Base-by-base conservation (phyloP, 2,113 vertebrate genomes). In the Macrotis lagotis region DNA sequence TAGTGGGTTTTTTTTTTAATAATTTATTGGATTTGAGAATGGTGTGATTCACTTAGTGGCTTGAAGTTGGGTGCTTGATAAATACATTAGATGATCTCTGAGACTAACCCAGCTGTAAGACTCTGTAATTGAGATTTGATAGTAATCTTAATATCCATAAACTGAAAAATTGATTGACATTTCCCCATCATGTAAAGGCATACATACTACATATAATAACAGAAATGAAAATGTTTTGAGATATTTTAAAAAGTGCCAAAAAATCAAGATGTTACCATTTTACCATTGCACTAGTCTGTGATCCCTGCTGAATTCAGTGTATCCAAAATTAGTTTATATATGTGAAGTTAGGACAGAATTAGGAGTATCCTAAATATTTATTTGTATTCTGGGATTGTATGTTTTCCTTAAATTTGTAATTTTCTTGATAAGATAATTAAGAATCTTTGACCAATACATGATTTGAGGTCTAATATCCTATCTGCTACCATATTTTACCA, bases 381-480 rank as follows among this genome's bases (percentile, higher is more conserved):
- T 83, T 3, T 74, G 90, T 92, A 90, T 48, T 37, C 25, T 51
- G 88, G 90, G 88, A 10, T 88, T 92, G 50, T 37, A 96, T 92
- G 55, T 96, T 96, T 92, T 91, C 49, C 25, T 93, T 94, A 93
- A 92, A 91, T 50, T 52, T 48, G 47, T 26, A 88, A 52, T 95
- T 94, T 48, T 48, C 94, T 94, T 59, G 95, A 5, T 93, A 97
- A 92, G 16, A 91, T 26, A 52, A 90, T 94, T 93, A 95, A 91
- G 90, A 51, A 22, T 95, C 19, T 96, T 90, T 16, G 4, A 51
- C 25, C 95, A 94, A 92, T 66, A 91, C 0, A 14, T 92, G 50
- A 51, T 93, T 59, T 44, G 5, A 44, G 19, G 50, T 89, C 48
- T 28, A 74, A 83, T 83, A 44, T 24, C n/a, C 6, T 44, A 2